Evolutionary conservation across 2,888 invertebrate genomes (phyloP).

Genomic region (Saturnia japonica): DNA sequence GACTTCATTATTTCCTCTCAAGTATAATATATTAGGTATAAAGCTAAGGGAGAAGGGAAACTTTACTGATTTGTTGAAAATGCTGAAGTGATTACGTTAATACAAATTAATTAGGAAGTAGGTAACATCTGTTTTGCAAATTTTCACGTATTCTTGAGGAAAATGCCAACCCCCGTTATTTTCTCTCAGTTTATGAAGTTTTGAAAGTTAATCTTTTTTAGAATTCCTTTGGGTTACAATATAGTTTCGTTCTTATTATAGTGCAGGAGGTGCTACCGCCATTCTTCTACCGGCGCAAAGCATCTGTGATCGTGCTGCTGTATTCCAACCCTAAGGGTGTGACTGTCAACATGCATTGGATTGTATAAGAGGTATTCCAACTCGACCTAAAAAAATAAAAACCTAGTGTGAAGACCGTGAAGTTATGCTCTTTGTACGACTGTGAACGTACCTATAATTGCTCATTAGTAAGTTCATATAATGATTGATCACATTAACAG

Average conservation of each 20-base stretch:
- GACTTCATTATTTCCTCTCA: neutral
- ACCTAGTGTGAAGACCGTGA: no score
- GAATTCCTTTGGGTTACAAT: neutral
- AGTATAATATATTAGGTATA: neutral
- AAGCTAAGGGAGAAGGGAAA: neutral
- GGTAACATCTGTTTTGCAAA: slow-evolving; percentile 1
- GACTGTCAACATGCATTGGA: no score
- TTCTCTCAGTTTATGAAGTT: neutral
- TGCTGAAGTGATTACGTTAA: neutral
- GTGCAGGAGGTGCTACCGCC: no score
- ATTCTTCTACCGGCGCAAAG: no score
- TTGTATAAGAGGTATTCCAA: no score
- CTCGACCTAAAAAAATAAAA: no score
- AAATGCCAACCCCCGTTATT: neutral
- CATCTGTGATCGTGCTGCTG: no score
- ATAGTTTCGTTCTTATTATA: neutral
- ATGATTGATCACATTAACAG: no score
- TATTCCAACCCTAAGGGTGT: no score
- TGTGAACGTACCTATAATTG: no score
- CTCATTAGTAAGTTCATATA: no score
- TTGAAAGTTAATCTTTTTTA: neutral
- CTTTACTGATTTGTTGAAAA: slow-evolving; percentile 1
- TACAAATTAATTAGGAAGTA: neutral
- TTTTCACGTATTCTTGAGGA: neutral
- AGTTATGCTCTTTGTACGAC: no score